phyloP scores from a whole-genome alignment of 2,888 invertebrate genomes.

The Perizoma affinitatum region DNA sequence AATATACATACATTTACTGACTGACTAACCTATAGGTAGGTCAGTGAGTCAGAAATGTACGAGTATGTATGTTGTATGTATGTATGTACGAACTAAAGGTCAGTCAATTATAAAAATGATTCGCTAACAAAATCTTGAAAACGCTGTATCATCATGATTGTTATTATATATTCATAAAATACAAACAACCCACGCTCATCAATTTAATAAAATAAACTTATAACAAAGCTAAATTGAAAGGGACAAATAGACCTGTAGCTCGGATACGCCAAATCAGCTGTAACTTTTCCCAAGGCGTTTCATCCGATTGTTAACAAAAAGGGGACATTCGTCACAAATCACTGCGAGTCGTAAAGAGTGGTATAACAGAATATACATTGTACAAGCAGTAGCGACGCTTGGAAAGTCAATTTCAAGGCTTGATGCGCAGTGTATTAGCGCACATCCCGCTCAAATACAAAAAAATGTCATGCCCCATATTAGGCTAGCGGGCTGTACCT shows the following conservation, averaged over 20 bases:
- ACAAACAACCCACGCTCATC: constrained; percentile 18
- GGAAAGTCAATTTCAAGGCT: neutral
- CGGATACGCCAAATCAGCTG: constrained; percentile 26
- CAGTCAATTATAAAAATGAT: too few species aligned
- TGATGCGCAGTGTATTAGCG: too few species aligned
- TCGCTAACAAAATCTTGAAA: too few species aligned
- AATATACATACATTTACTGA: too few species aligned
- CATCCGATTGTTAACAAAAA: constrained; percentile 39
- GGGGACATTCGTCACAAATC: constrained; percentile 46
- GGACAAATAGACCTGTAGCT: constrained; percentile 19
- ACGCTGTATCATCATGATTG: neutral
- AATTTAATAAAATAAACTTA: constrained; percentile 18
- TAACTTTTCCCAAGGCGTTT: constrained; percentile 23
- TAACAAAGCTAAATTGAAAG: constrained; percentile 24
- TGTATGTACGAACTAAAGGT: too few species aligned
- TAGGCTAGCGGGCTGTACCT: too few species aligned
- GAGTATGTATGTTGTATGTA: too few species aligned
- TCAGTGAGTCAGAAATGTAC: too few species aligned
- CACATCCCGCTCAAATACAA: too few species aligned
- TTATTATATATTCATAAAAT: constrained; percentile 14
- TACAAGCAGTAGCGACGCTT: constrained; percentile 4
- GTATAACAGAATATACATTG: constrained; percentile 33
- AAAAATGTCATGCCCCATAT: too few species aligned
- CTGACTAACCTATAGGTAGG: too few species aligned
- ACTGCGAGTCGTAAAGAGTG: constrained; percentile 62